These are phyloP conservation scores for Anolis sagrei DNA, from an alignment of 2,113 vertebrate genomes.

Conservation along the genomic window DNA sequence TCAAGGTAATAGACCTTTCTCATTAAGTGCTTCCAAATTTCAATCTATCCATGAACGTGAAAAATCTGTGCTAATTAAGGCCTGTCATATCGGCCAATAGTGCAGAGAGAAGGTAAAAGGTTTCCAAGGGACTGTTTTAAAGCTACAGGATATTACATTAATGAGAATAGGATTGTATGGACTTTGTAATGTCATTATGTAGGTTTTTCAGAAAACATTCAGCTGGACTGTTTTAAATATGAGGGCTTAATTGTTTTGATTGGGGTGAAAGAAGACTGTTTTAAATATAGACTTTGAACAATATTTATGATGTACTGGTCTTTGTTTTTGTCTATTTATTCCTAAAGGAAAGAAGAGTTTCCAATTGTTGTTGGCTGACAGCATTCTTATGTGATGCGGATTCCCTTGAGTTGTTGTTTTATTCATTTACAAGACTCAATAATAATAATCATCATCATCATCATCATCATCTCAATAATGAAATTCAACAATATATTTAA, in stretches of 20 bases:
- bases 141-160: slow-evolving; percentile 47
- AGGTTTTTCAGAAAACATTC: background rate
- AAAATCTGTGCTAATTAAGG: slow-evolving; percentile 79
- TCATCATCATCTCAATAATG: too few relatives aligned
- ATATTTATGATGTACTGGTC: background rate
- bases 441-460: too few relatives aligned
- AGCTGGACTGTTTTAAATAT: background rate
- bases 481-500: too few relatives aligned
- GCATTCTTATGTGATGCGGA: background rate
- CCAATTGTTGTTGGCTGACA: background rate
- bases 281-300: background rate
- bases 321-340: background rate
- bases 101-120: slow-evolving; percentile 51
- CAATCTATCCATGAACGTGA: slow-evolving; percentile 69
- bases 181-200: slow-evolving; percentile 1
- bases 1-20: slow-evolving; percentile 81
- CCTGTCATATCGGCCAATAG: slow-evolving; percentile 66
- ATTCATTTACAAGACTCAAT: too few relatives aligned
- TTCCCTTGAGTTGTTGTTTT: background rate
- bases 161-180: background rate
- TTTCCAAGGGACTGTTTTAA: slow-evolving; percentile 56
- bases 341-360: background rate
- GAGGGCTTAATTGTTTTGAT: background rate
- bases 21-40: slow-evolving; percentile 78
- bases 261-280: background rate